Conservation (phyloP, 2,888 invertebrate genomes). For the Rhingia campestris region DNA sequence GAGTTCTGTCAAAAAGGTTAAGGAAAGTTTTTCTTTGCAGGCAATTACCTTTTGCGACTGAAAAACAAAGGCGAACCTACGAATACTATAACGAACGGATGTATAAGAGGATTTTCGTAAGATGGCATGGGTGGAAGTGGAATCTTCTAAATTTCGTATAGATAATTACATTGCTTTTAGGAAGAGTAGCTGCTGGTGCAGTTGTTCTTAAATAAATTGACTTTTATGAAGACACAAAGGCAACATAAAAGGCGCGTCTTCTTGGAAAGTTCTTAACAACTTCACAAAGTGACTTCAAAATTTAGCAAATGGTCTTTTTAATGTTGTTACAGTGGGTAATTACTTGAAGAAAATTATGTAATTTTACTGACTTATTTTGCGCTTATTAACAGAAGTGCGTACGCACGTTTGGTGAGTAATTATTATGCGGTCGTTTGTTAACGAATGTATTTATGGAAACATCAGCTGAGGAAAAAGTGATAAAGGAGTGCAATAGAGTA, state of each 20-base stretch:
- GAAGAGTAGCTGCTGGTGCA: slow-evolving; percentile 7
- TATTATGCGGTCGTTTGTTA: not conserved
- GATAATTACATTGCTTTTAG: slow-evolving; percentile 52
- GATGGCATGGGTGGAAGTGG: slow-evolving; percentile 10
- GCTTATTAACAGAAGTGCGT: not conserved
- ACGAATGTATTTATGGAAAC: too few relatives aligned
- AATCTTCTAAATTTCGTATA: slow-evolving; percentile 18
- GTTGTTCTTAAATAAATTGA: slow-evolving; percentile 59
- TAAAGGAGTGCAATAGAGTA: too few relatives aligned
- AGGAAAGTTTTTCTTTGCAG: slow-evolving; percentile 39
- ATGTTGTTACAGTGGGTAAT: slow-evolving; percentile 34
- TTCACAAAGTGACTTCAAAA: slow-evolving; percentile 32
- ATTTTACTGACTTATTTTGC: not conserved
- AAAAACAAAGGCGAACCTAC: slow-evolving; percentile 18
- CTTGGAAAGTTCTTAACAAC: slow-evolving; percentile 25
- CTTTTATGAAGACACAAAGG: slow-evolving; percentile 8
- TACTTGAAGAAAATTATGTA: slow-evolving; percentile 33
- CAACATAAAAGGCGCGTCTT: slow-evolving; percentile 22
- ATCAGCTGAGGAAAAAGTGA: too few relatives aligned
- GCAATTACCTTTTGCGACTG: slow-evolving; percentile 31
- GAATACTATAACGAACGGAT: slow-evolving; percentile 38
- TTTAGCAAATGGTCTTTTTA: slow-evolving; percentile 5
- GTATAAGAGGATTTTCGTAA: slow-evolving; percentile 35
- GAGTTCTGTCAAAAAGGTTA: slow-evolving; percentile 13
- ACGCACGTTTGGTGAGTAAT: not conserved